Evolutionary conservation across 1,140 invertebrate genomes (phyloP).

Genomic region (Diachasmimorpha longicaudata): DNA sequence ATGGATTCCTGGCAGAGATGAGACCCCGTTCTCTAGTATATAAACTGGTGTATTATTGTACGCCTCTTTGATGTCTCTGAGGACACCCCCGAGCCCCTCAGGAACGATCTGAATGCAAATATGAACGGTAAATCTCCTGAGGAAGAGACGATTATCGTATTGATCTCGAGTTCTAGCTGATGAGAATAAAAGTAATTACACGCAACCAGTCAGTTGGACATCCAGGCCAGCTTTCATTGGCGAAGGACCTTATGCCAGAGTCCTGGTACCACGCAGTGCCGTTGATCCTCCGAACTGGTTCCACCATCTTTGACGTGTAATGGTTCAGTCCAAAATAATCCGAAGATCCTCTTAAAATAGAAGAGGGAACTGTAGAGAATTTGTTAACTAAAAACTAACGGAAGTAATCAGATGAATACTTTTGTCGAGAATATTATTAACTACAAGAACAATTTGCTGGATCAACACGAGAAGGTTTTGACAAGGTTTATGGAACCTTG

Average conservation of each 20-base stretch:
- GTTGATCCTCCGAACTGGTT: conserved; percentile 38
- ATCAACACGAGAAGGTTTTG: too few relatives aligned
- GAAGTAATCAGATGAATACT: neutral
- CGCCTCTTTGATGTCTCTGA: conserved; percentile 74
- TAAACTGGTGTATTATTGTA: conserved; percentile 74
- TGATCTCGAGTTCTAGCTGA: too few relatives aligned
- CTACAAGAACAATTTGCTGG: too few relatives aligned
- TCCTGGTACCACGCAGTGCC: conserved; percentile 40
- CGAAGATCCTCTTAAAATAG: neutral
- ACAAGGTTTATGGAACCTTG: too few relatives aligned
- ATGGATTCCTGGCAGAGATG: conserved; percentile 65
- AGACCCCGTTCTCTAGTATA: conserved; percentile 78
- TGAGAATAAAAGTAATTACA: conserved; percentile 33
- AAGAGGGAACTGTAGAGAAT: too few relatives aligned
- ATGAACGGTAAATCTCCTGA: too few relatives aligned
- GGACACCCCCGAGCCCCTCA: conserved; percentile 71
- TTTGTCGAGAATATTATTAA: too few relatives aligned
- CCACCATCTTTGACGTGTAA: conserved; percentile 58
- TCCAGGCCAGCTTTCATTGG: conserved; percentile 45
- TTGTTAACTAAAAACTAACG: neutral
- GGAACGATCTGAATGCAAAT: conserved; percentile 58
- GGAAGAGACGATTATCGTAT: too few relatives aligned
- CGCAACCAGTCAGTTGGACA: conserved; percentile 46
- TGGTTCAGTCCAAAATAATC: conserved; percentile 64
- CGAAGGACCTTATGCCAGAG: conserved; percentile 28